Base-by-base conservation (phyloP, 2,888 invertebrate species). In the Ferdinandea cuprea region DNA sequence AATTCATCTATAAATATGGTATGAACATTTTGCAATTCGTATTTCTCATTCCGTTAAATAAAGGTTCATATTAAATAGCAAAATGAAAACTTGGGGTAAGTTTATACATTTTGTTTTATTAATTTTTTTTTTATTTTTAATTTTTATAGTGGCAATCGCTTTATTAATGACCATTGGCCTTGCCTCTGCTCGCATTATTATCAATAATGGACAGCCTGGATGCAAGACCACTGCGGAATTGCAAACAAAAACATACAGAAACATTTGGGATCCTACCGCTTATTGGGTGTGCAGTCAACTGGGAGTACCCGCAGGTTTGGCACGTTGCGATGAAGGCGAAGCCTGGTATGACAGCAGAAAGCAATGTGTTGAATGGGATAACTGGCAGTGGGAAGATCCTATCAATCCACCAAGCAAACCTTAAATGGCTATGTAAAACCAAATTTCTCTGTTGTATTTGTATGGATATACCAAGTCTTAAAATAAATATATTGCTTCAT, bases 211-310 rank as follows among this genome's bases (percentile, higher is more conserved):
- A 0, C 74, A 40, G 11, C 71, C 77, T 9, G 77, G 63, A 30
- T 78, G 77, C 42, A 56, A 69, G 37, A 71, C 69, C 4, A 56
- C 32, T 0, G 9, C 1, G 4, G 77, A 78, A 42, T 2, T 71
- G 3, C 3, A 1, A 8, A 48, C 30, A 1, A 8, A 15, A 1
- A 7, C 15, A 5, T 78, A 65, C 17, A 52, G 77, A 7, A 78
- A 78, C 32, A n/a, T n/a, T 9, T 78, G 61, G 61, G 77, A 78
- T 42, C 71, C 77, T 1, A 78, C 77, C 5, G 21, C 37, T 3
- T 78, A 63, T 17, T 78, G 77, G 77, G 25, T 21, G 8, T 78
- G 77, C 32, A 13, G 28, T 6, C 1, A 2, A 25, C 15, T 11
- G n/a, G 71, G 65, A 17, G 5, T 13, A 25, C 8, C 71, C 8